Conservation (phyloP, 2,888 invertebrate species). For the Incurvaria masculella region DNA sequence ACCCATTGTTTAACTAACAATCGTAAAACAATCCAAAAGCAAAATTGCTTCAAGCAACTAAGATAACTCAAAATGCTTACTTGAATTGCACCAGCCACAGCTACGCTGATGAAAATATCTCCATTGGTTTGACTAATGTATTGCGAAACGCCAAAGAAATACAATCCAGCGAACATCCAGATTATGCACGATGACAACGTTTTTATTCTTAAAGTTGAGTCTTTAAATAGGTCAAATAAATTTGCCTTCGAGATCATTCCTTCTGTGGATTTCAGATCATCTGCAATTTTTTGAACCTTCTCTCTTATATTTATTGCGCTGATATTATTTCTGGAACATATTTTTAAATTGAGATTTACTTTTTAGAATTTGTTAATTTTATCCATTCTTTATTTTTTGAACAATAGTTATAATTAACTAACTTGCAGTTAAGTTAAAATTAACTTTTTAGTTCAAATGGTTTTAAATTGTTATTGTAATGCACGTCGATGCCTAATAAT, state of each 20-base stretch:
- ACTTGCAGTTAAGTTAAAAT: neutral
- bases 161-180: constrained; percentile 80
- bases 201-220: constrained; percentile 60
- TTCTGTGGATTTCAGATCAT: constrained; percentile 24
- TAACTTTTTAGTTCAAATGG: too few species aligned
- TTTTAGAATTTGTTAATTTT: too few species aligned
- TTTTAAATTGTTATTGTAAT: too few species aligned
- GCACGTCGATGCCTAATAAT: too few species aligned
- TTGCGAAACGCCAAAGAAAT: constrained; percentile 82
- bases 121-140: constrained; percentile 77
- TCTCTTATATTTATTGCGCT: constrained; percentile 46
- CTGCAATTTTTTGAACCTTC: constrained; percentile 32
- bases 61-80: constrained; percentile 19
- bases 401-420: neutral
- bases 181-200: constrained; percentile 65
- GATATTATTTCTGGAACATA: constrained; percentile 44
- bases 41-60: too few species aligned
- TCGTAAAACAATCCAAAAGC: too few species aligned
- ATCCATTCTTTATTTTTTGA: constrained; percentile 1
- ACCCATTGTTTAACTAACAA: too few species aligned
- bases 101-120: constrained; percentile 78
- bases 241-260: constrained; percentile 38
- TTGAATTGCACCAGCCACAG: constrained; percentile 54
- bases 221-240: constrained; percentile 61
- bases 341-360: too few species aligned